Percentiles rank a stretch among this genome's conserved stretches.
Conservation (phyloP, 2,113 vertebrate species). For the Sinosuthora webbiana region DNA sequence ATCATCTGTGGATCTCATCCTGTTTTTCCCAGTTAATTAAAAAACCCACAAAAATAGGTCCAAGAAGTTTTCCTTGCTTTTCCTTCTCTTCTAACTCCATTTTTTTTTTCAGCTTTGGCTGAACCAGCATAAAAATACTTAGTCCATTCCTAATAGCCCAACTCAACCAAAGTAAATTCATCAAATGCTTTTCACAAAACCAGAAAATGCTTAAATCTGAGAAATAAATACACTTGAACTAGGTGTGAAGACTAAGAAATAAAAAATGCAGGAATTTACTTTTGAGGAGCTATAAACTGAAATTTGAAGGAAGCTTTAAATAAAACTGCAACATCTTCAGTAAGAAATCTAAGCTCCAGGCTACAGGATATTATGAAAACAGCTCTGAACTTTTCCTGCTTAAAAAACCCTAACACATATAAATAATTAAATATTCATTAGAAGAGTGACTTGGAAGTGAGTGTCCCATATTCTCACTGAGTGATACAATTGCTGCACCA, state of each 20-base stretch:
- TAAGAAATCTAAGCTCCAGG: background rate
- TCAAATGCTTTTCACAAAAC: background rate
- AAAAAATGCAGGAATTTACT: background rate
- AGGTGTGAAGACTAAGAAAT: background rate
- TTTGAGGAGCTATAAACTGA: background rate
- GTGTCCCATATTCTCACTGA: background rate
- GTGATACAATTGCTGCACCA: background rate
- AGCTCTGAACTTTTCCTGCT: background rate
- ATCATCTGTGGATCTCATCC: background rate
- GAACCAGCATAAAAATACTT: background rate
- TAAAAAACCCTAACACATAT: background rate
- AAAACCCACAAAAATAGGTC: background rate
- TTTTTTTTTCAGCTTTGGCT: background rate
- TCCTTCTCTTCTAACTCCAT: background rate
- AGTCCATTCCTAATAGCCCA: background rate
- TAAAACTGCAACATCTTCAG: background rate
- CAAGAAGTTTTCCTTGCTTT: background rate
- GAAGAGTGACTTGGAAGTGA: background rate
- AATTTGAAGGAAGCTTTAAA: background rate
- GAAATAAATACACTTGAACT: background rate
- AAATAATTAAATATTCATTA: constrained; percentile 36
- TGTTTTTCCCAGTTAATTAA: background rate
- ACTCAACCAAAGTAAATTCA: background rate
- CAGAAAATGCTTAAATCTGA: background rate
- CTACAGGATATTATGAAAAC: background rate